Evolutionary conservation across 1,140 invertebrate species (phyloP).

Genomic region (Eumaeus atala): DNA sequence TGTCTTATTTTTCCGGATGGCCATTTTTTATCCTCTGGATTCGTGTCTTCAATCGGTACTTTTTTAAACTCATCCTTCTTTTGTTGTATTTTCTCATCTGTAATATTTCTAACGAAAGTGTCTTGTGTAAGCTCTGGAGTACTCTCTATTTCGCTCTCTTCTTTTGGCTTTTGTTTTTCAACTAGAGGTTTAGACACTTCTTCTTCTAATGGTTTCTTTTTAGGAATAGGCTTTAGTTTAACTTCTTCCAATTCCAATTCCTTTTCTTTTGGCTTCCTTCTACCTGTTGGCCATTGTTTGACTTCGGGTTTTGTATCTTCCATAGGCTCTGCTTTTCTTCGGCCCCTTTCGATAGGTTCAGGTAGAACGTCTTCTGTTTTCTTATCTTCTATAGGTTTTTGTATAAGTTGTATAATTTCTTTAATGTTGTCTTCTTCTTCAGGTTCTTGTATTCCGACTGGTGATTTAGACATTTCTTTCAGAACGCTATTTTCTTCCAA

Average conservation of each 20-base stretch:
- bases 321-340: constrained; percentile 9
- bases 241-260: constrained; percentile 31
- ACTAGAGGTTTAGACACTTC: neutral
- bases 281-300: constrained; percentile 30
- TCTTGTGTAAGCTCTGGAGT: no score
- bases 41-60: no score
- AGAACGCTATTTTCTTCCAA: constrained; percentile 22
- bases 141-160: no score
- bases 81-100: no score
- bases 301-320: constrained; percentile 13
- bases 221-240: constrained; percentile 27
- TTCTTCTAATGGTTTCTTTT: neutral
- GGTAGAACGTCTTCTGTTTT: constrained; percentile 34
- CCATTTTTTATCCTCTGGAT: no score
- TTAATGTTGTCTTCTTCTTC: constrained; percentile 58
- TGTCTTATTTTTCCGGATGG: constrained; percentile 19
- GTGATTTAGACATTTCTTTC: no score
- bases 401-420: constrained; percentile 30
- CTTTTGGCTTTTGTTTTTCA: no score
- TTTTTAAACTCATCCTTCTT: no score
- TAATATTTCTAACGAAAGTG: no score
- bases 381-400: constrained; percentile 32
- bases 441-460: no score
- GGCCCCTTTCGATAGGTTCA: constrained; percentile 37
- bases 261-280: constrained; percentile 30